A percentile compares a stretch with the other conserved stretches of the same genome.
Conservation (phyloP, 2,888 invertebrate genomes). For the Diplazon laetatorius region DNA sequence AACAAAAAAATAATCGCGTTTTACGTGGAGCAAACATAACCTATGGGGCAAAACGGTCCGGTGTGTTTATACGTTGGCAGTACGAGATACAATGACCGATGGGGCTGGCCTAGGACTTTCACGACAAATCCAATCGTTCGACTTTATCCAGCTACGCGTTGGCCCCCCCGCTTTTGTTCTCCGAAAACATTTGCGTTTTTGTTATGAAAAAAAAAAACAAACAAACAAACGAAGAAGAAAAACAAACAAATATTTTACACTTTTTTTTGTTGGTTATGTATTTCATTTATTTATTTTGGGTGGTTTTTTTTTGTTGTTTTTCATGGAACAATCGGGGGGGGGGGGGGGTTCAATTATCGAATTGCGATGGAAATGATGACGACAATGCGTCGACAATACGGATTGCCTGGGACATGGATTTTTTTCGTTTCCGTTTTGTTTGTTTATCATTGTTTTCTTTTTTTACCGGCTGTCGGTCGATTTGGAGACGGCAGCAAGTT, state of each 20-base stretch:
- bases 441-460: not conserved
- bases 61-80: not conserved
- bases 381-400: not conserved
- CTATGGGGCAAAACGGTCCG: conserved; percentile 47
- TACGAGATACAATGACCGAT: not conserved
- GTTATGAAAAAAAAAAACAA: no score
- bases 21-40: conserved; percentile 31
- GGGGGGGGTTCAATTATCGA: no score
- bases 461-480: not conserved
- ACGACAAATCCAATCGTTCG: not conserved
- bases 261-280: no score
- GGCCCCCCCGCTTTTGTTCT: no score
- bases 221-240: no score
- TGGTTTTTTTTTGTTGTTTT: no score
- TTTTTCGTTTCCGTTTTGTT: not conserved
- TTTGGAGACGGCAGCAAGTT: conserved; percentile 2
- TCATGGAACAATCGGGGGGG: no score
- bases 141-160: no score
- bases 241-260: no score
- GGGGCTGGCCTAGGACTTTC: not conserved
- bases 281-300: no score
- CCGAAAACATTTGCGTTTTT: no score
- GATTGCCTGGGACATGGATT: not conserved
- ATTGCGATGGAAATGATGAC: no score
- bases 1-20: not conserved